Base-by-base conservation (phyloP, 2,113 vertebrate species). In the Sturnira hondurensis region DNA sequence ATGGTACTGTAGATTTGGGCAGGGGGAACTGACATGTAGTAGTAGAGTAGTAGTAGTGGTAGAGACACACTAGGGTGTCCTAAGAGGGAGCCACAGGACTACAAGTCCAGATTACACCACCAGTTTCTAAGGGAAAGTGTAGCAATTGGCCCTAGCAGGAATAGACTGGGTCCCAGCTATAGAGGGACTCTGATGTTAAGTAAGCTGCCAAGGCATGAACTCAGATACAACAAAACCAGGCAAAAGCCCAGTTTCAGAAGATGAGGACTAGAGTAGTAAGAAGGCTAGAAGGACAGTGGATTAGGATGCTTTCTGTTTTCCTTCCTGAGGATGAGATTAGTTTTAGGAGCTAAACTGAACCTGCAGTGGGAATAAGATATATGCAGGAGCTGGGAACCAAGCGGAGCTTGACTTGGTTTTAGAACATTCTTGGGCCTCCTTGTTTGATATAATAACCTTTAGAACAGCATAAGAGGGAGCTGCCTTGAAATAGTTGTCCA, bases 321-420 rank as follows among this genome's bases (percentile, higher is more conserved):
- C 67, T 90, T 24, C 71, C 71, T 31, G 36, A 74, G 19, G 9
- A 13, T 91, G 41, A 94, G 36, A 43, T 89, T 91, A 36, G 16
- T 91, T 92, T 50, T 81, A 94, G 71, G 20, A 65, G 56, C 61
- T 63, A 26, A 95, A 3, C 28, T 70, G 45, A 93, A 13, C 68
- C 43, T 95, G 58, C 58, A 85, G 2, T 85, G 9, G n/a, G 70
- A 28, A 61, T 74, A 56, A 87, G 38, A 71, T 71, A 91, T 7
- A 61, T 41, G 38, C 13, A 76, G 38, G 70, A 94, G 50, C 26
- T 93, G 70, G 58, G 52, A 92, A 54, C 54, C 28, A 87, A 33
- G 67, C n/a, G 70, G 38, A 92, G 71, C 31, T 94, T 94, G 61
- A 86, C 50, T 52, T 95, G 45, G 19, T 85, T 96, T 93, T 84